Conservation (phyloP, 1,140 invertebrate genomes). For the Melanaphis sacchari region DNA sequence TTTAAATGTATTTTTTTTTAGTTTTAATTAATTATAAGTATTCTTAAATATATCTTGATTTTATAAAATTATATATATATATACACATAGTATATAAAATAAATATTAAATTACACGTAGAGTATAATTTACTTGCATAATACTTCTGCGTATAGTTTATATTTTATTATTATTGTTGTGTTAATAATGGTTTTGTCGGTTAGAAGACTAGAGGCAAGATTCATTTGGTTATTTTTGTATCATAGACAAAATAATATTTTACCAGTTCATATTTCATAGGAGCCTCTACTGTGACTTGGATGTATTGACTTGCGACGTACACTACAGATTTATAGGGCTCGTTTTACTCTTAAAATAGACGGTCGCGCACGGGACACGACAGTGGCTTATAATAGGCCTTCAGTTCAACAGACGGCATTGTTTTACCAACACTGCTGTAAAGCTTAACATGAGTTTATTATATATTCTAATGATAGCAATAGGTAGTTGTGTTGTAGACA, state of each 20-base stretch:
- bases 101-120: no score
- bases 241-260: slow-evolving; percentile 19
- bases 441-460: background rate
- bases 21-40: no score
- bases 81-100: no score
- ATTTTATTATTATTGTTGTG: background rate
- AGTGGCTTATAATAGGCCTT: slow-evolving; percentile 30
- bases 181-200: background rate
- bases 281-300: background rate
- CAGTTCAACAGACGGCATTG: slow-evolving; percentile 39
- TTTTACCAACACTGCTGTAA: background rate
- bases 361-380: background rate
- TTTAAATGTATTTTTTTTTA: background rate
- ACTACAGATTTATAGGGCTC: slow-evolving; percentile 30
- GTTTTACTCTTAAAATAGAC: slow-evolving; percentile 52
- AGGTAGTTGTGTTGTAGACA: background rate
- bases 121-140: no score
- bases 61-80: no score
- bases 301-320: slow-evolving; percentile 6
- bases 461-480: slow-evolving; percentile 1
- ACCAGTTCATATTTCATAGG: slow-evolving; percentile 54
- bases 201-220: background rate
- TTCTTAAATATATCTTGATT: background rate
- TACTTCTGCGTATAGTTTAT: background rate
- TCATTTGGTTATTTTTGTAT: slow-evolving; percentile 25